Percentiles rank a stretch among this genome's conserved stretches.
Evolutionary conservation across 2,113 vertebrate species (phyloP).

Genomic region (Narcine bancroftii): DNA sequence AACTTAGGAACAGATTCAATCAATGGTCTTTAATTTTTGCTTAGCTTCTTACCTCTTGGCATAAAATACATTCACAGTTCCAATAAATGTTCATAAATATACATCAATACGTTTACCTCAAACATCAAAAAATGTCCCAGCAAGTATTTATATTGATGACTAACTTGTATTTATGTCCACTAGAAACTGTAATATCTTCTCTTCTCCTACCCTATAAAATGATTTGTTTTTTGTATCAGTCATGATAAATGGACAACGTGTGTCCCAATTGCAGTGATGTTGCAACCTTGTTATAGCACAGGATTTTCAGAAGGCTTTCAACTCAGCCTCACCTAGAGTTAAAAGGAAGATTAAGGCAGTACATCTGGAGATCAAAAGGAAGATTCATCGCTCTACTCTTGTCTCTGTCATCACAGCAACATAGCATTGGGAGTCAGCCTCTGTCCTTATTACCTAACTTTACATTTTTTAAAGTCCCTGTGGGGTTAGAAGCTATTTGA

Average conservation of each 20-base stretch:
- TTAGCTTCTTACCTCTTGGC: too few species aligned
- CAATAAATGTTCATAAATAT: neutral
- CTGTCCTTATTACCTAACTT: neutral
- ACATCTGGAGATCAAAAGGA: too few species aligned
- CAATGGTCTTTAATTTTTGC: too few species aligned
- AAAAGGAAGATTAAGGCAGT: too few species aligned
- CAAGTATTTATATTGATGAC: neutral
- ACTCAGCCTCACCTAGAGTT: neutral
- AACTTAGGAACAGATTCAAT: too few species aligned
- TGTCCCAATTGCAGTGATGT: neutral
- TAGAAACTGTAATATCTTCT: neutral
- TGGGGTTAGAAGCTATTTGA: too few species aligned
- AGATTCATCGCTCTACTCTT: too few species aligned
- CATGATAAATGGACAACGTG: neutral
- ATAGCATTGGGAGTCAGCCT: too few species aligned
- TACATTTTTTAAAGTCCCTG: neutral
- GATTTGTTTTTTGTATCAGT: neutral
- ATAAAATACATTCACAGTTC: neutral
- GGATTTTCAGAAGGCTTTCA: neutral
- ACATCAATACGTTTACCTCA: neutral
- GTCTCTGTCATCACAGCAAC: too few species aligned
- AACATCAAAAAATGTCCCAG: neutral
- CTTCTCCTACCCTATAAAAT: neutral
- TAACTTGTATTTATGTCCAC: neutral
- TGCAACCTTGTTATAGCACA: neutral